Conservation (phyloP, 2,113 vertebrate genomes). For the Tragelaphus scriptus region DNA sequence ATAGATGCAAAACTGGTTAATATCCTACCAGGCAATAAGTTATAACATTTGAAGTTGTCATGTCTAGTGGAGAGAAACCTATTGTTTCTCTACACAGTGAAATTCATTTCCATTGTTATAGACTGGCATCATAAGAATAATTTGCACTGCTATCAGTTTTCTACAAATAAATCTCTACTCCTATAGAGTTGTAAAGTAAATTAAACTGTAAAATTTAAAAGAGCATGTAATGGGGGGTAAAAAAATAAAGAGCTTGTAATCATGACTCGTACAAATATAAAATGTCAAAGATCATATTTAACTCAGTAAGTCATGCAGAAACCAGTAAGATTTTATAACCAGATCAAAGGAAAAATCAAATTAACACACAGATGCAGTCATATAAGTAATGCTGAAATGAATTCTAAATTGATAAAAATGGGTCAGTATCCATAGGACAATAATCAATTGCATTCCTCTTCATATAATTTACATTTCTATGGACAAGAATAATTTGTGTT, state of each 20-base stretch:
- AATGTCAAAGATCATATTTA: not conserved
- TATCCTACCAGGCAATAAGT: not conserved
- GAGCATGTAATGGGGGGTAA: not conserved
- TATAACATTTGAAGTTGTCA: not conserved
- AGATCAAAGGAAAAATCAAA: slow-evolving; percentile 17
- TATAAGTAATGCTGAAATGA: slow-evolving; percentile 22
- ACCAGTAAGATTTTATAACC: slow-evolving; percentile 11
- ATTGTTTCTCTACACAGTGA: not conserved
- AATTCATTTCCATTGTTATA: not conserved
- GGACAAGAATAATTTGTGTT: not conserved
- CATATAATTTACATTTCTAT: not conserved
- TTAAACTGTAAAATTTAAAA: not conserved
- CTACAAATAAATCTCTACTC: not conserved
- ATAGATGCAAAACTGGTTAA: not conserved
- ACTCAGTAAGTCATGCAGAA: not conserved
- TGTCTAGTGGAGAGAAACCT: not conserved
- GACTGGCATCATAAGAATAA: not conserved
- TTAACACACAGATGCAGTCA: not conserved
- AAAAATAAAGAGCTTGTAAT: not conserved
- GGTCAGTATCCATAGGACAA: not conserved
- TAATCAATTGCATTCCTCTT: not conserved
- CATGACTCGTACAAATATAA: not conserved
- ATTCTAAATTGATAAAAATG: not conserved
- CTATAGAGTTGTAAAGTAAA: not conserved
- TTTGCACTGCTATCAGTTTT: not conserved